phyloP scores from a whole-genome alignment of 2,113 vertebrate genomes.

The Anhinga anhinga region DNA sequence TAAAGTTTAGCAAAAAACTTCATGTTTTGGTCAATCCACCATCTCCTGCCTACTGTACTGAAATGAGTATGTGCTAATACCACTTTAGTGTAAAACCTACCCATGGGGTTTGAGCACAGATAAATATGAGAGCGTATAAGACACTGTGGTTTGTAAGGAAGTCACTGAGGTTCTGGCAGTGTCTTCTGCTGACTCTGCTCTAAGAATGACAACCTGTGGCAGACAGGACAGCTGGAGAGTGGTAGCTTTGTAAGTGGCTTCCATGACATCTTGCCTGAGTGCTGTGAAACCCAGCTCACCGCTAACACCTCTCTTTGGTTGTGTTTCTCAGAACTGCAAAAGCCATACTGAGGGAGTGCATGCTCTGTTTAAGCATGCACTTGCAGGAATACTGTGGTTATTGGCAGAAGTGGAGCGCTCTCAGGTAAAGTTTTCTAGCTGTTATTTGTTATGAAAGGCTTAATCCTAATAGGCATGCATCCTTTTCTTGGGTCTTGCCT shows the following conservation, averaged over 20 bases:
- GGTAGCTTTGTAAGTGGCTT: background rate
- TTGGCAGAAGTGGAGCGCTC: background rate
- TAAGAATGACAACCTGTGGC: background rate
- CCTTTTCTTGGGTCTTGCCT: background rate
- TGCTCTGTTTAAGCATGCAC: rapidly evolving
- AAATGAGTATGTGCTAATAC: background rate
- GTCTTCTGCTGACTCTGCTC: background rate
- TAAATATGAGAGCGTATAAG: background rate
- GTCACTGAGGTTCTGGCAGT: background rate
- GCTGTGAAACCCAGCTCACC: background rate
- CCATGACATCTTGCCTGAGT: background rate
- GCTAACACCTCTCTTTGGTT: rapidly evolving
- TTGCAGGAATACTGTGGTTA: background rate
- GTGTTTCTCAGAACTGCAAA: background rate
- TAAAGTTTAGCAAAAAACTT: background rate
- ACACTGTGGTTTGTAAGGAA: background rate
- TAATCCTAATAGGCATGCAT: background rate
- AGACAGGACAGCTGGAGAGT: background rate
- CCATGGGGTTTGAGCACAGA: background rate
- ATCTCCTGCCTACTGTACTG: background rate
- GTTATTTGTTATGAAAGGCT: background rate
- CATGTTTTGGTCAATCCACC: background rate
- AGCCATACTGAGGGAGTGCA: background rate
- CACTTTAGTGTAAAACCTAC: background rate
- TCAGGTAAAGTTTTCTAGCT: background rate